Conservation (phyloP, 2,113 vertebrate species). For the Astur gentilis region DNA sequence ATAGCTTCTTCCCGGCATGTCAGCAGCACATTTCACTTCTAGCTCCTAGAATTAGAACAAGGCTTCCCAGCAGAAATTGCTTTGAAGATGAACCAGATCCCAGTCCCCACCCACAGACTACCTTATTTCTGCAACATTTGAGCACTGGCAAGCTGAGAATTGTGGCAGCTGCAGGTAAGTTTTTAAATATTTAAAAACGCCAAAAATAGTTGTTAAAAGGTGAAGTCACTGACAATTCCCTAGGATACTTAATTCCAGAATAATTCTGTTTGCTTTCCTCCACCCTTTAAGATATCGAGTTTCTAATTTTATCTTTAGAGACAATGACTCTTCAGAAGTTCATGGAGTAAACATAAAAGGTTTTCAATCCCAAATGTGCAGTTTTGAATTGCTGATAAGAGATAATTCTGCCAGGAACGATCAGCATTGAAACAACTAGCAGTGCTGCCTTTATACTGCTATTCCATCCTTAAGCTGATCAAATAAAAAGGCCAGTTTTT, state of each 20-base stretch:
- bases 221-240: background rate
- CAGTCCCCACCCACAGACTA: background rate
- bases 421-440: background rate
- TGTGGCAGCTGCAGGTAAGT: constrained; percentile 26
- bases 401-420: background rate
- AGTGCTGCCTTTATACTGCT: background rate
- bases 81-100: constrained; percentile 27
- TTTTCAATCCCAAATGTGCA: background rate
- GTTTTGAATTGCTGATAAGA: constrained; percentile 31
- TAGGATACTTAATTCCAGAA: background rate
- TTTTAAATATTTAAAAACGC: constrained; percentile 11
- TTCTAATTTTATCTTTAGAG: constrained; percentile 42
- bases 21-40: background rate
- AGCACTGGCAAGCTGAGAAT: background rate
- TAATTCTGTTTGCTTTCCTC: constrained; percentile 14
- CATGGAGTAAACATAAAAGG: background rate
- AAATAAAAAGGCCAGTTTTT: background rate
- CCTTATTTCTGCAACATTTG: background rate
- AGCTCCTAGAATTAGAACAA: background rate
- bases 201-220: constrained; percentile 16
- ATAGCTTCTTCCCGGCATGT: background rate
- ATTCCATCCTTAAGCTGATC: background rate
- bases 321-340: background rate
- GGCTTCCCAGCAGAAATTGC: constrained; percentile 11
- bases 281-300: background rate